A percentile compares a stretch with the other conserved stretches of the same genome.
phyloP scores from a whole-genome alignment of 2,797 vertebrate species.

The Hemibagrus guttatus region DNA sequence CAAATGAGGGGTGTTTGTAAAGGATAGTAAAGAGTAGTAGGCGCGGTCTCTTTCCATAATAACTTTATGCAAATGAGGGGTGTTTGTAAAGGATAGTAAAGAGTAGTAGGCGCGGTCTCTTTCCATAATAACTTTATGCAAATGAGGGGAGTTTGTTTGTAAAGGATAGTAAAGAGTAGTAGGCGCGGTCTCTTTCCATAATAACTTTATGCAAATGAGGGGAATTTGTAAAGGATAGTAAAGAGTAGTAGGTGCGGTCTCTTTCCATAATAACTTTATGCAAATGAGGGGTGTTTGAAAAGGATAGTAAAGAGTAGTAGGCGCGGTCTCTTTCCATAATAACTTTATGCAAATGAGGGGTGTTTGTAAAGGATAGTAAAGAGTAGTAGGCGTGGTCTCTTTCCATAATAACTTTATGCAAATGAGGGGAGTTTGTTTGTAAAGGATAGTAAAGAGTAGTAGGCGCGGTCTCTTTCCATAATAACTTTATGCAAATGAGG shows the following conservation, averaged over 20 bases:
- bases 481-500: conserved; percentile 56
- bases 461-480: background rate
- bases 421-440: conserved; percentile 21
- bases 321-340: background rate
- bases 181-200: background rate
- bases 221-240: background rate
- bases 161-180: background rate
- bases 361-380: background rate
- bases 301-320: background rate
- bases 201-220: conserved; percentile 56
- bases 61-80: conserved; percentile 56
- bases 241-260: background rate
- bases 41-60: background rate
- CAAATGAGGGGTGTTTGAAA: conserved; percentile 18
- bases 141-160: conserved; percentile 21
- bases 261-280: conserved; percentile 53
- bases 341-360: conserved; percentile 56
- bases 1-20: conserved; percentile 20
- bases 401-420: conserved; percentile 53
- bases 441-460: background rate
- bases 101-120: background rate
- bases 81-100: background rate
- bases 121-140: conserved; percentile 53
- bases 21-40: background rate
- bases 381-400: background rate